Percentiles rank a stretch among this genome's conserved stretches.
These are phyloP conservation scores for Ptilonorhynchus violaceus DNA, from an alignment of 2,113 vertebrate species.

Conservation along the genomic window DNA sequence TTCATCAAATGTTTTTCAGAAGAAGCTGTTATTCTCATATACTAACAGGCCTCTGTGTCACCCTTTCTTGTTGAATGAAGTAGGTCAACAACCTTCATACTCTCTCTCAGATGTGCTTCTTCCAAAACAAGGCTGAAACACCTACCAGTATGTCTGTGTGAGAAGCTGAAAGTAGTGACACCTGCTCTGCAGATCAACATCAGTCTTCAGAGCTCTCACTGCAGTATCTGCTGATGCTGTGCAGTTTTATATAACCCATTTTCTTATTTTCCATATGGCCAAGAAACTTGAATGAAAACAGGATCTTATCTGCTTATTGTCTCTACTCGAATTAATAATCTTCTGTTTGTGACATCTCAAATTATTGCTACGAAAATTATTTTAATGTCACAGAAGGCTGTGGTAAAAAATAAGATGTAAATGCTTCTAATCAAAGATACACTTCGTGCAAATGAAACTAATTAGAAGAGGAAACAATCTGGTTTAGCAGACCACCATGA, in stretches of 20 bases:
- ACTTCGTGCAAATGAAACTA: constrained; percentile 30
- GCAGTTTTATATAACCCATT: neutral
- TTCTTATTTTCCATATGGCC: neutral
- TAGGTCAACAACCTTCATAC: neutral
- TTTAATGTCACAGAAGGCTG: neutral
- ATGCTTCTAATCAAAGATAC: constrained; percentile 15
- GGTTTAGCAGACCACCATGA: neutral
- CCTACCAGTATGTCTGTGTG: neutral
- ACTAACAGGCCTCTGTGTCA: neutral
- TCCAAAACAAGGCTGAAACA: neutral
- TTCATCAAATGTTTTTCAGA: constrained; percentile 18
- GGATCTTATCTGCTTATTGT: neutral
- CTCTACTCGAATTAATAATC: neutral
- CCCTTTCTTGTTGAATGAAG: neutral
- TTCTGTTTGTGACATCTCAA: constrained; percentile 17
- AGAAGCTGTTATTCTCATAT: neutral
- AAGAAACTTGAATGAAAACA: neutral
- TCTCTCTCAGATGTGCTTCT: neutral
- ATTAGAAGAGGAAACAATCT: constrained; percentile 38
- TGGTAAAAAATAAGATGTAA: neutral
- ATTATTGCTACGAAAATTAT: neutral
- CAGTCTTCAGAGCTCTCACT: neutral
- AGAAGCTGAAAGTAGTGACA: neutral
- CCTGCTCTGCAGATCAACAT: neutral
- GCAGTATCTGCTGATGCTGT: neutral